Evolutionary conservation across 2,888 invertebrate genomes (phyloP).

Genomic region (Ecliptopera silaceata): DNA sequence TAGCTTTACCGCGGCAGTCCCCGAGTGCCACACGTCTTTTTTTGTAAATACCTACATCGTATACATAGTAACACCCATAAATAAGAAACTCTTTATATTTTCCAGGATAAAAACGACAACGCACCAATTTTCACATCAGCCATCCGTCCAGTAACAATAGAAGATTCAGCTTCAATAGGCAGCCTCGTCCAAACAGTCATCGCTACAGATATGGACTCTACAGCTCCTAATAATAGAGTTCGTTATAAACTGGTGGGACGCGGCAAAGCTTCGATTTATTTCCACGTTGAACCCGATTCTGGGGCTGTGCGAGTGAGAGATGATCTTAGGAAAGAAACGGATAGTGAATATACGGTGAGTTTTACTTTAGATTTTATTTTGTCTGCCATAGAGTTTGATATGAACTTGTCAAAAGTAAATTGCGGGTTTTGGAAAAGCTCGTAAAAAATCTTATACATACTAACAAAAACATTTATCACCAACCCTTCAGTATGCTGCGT

Average conservation of each 20-base stretch:
- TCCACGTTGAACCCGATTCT: slow-evolving; percentile 93
- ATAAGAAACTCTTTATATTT: slow-evolving; percentile 27
- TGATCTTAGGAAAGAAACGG: slow-evolving; percentile 92
- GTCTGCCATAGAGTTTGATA: no score
- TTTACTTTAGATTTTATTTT: background rate
- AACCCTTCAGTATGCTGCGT: no score
- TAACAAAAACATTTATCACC: no score
- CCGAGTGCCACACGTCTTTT: no score
- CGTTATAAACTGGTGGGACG: slow-evolving; percentile 92
- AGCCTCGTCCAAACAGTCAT: slow-evolving; percentile 89
- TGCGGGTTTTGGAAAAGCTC: no score
- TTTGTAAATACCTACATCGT: no score
- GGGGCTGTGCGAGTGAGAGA: slow-evolving; percentile 92
- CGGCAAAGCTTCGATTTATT: slow-evolving; percentile 92
- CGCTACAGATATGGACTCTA: slow-evolving; percentile 93
- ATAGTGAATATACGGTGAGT: slow-evolving; percentile 93
- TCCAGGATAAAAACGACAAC: slow-evolving; percentile 93
- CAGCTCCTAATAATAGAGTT: slow-evolving; percentile 91
- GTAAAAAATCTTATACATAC: no score
- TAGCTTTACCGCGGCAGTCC: no score
- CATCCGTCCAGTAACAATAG: slow-evolving; percentile 91
- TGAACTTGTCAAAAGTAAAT: no score
- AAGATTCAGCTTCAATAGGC: slow-evolving; percentile 92
- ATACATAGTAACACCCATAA: no score
- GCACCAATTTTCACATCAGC: slow-evolving; percentile 93